Evolutionary conservation across 2,797 vertebrate genomes (phyloP).

Genomic region (Syncerus caffer): DNA sequence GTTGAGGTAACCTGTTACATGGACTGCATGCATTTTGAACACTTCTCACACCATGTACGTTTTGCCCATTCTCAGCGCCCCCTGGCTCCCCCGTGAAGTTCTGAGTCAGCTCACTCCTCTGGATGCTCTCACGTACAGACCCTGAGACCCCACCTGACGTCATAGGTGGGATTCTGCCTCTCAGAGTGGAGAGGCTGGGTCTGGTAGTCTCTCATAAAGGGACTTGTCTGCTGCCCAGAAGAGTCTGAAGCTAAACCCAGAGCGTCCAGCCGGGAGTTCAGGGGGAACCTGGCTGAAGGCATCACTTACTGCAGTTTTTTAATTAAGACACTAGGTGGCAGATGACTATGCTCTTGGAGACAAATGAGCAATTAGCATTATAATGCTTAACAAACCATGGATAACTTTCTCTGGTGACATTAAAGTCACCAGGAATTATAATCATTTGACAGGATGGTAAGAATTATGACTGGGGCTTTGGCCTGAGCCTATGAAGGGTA

Average conservation of each 20-base stretch:
- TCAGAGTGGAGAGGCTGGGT: not conserved
- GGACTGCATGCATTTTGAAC: not conserved
- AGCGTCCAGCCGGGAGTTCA: not conserved
- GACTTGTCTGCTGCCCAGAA: not conserved
- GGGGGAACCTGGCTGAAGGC: not conserved
- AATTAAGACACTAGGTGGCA: constrained; percentile 62
- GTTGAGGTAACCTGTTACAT: not conserved
- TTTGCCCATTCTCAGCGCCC: not conserved
- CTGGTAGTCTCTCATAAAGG: not conserved
- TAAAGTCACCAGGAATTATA: constrained; percentile 5
- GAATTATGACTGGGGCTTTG: not conserved
- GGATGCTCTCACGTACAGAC: not conserved
- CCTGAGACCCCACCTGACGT: not conserved
- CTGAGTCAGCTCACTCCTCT: not conserved
- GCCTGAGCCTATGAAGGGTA: not conserved
- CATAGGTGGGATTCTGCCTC: not conserved
- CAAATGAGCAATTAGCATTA: not conserved
- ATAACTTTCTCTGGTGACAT: constrained; percentile 9
- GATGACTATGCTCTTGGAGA: not conserved
- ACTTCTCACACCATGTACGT: not conserved
- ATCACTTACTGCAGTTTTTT: constrained; percentile 6
- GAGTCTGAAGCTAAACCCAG: not conserved
- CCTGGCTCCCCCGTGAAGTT: not conserved
- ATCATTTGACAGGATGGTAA: constrained; percentile 6
- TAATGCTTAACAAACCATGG: not conserved